Conservation (phyloP, 1,140 invertebrate genomes). For the Papilio machaon region DNA sequence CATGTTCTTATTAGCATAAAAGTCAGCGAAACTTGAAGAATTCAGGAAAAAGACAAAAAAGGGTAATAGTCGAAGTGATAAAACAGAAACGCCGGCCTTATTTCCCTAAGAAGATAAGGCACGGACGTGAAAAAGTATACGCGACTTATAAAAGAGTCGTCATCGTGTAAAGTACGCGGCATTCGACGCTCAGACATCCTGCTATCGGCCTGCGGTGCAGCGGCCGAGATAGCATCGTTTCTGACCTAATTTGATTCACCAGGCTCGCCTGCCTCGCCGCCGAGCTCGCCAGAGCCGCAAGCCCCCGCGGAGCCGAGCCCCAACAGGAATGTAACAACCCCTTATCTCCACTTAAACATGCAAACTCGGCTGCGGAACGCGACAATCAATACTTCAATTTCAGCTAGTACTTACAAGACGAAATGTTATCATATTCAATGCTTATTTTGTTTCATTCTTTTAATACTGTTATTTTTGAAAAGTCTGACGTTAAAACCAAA, state of each 20-base stretch:
- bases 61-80: constrained; percentile 1
- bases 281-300: constrained; percentile 45
- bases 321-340: constrained; percentile 64
- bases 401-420: constrained; percentile 34
- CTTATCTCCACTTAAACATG: constrained; percentile 74
- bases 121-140: constrained; percentile 59
- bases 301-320: constrained; percentile 53
- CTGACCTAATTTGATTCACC: constrained; percentile 69
- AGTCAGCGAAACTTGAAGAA: not conserved
- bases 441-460: not conserved
- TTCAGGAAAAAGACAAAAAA: constrained; percentile 7
- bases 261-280: constrained; percentile 44
- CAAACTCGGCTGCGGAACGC: constrained; percentile 62
- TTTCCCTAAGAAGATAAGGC: constrained; percentile 52
- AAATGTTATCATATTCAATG: not conserved
- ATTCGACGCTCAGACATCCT: constrained; percentile 64
- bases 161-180: constrained; percentile 63
- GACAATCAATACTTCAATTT: constrained; percentile 63
- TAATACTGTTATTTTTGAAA: not conserved
- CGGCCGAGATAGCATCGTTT: constrained; percentile 63
- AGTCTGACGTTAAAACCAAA: not conserved
- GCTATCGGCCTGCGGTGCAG: constrained; percentile 62
- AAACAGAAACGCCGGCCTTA: constrained; percentile 28
- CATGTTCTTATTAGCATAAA: not conserved
- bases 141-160: constrained; percentile 62